Conservation (phyloP, 2,888 invertebrate species). For the Malacosoma neustria region DNA sequence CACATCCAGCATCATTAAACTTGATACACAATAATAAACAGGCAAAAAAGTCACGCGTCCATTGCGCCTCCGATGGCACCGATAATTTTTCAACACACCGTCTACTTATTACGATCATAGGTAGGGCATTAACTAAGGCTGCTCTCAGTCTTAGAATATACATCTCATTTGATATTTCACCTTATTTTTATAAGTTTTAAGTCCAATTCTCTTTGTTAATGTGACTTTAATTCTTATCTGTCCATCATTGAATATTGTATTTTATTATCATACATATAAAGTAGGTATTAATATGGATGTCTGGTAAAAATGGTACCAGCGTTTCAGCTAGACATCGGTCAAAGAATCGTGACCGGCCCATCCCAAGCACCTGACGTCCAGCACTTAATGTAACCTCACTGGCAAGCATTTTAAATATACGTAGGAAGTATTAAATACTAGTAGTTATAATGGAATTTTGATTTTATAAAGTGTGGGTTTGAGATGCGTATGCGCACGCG, state of each 20-base stretch:
- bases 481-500: neutral
- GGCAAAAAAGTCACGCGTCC: slow-evolving; percentile 68
- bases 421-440: slow-evolving; percentile 29
- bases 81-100: slow-evolving; percentile 75
- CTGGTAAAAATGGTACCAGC: slow-evolving; percentile 25
- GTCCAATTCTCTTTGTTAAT: slow-evolving; percentile 15
- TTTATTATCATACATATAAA: slow-evolving; percentile 8
- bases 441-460: slow-evolving; percentile 12
- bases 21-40: slow-evolving; percentile 62
- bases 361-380: slow-evolving; percentile 68
- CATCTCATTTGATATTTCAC: slow-evolving; percentile 18
- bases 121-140: slow-evolving; percentile 66
- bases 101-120: slow-evolving; percentile 74
- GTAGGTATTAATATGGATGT: slow-evolving; percentile 20
- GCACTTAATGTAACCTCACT: slow-evolving; percentile 57
- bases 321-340: slow-evolving; percentile 66
- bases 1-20: slow-evolving; percentile 32
- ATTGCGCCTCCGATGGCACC: slow-evolving; percentile 70
- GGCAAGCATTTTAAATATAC: slow-evolving; percentile 19
- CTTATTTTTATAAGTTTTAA: slow-evolving; percentile 3
- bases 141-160: slow-evolving; percentile 35
- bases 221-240: slow-evolving; percentile 8
- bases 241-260: slow-evolving; percentile 12
- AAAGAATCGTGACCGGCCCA: slow-evolving; percentile 69
- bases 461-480: neutral